These are phyloP conservation scores for Apamea sordens DNA, from an alignment of 2,888 invertebrate species.

Conservation along the genomic window DNA sequence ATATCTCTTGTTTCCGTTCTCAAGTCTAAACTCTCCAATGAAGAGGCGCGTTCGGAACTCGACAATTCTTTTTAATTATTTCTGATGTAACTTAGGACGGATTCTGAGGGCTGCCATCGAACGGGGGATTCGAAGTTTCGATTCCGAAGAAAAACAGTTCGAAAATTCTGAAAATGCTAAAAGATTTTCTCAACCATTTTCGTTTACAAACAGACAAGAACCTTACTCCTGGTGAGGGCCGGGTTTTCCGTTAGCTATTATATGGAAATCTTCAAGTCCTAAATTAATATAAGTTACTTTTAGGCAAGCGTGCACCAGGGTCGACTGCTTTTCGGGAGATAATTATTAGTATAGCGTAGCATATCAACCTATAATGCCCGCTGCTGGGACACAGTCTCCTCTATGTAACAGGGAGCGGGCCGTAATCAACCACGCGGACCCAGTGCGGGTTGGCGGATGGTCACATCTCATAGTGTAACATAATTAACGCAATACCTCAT, in stretches of 20 bases:
- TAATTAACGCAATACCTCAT: too few species aligned
- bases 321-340: not conserved
- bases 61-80: constrained; percentile 47
- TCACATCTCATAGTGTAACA: too few species aligned
- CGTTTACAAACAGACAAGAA: not conserved
- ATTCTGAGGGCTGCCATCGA: constrained; percentile 21
- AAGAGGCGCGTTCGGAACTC: constrained; percentile 23
- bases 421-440: too few species aligned
- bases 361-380: too few species aligned
- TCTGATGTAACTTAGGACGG: constrained; percentile 14
- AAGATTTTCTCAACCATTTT: not conserved
- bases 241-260: not conserved
- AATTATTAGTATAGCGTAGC: too few species aligned
- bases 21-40: constrained; percentile 20
- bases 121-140: constrained; percentile 23
- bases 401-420: too few species aligned
- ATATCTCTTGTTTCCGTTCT: constrained; percentile 28
- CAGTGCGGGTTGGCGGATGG: too few species aligned
- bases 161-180: not conserved
- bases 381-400: too few species aligned
- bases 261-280: not conserved
- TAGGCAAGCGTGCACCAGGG: not conserved
- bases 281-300: not conserved
- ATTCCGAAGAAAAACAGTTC: not conserved
- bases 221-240: not conserved